Evolutionary conservation across 1,140 invertebrate species (phyloP).

Genomic region (Drosophila suzukii): DNA sequence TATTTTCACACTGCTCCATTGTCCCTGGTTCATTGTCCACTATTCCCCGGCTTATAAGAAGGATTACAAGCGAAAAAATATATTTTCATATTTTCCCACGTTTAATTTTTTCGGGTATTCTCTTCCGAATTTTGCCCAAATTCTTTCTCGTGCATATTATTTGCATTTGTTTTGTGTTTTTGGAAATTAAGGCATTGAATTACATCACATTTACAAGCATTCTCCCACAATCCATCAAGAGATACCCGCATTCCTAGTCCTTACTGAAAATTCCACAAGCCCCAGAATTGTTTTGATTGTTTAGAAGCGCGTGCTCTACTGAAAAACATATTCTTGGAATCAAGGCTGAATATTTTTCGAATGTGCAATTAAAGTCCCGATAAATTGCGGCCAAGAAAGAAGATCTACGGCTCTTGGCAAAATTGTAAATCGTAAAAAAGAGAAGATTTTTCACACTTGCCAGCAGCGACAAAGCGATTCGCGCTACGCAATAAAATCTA

Average conservation of each 20-base stretch:
- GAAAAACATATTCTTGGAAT: conserved; percentile 7
- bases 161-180: conserved; percentile 49
- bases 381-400: conserved; percentile 20
- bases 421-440: conserved; percentile 57
- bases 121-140: conserved; percentile 5
- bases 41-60: conserved; percentile 15
- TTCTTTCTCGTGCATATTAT: conserved; percentile 62
- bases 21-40: conserved; percentile 11
- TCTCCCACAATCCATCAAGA: conserved; percentile 59
- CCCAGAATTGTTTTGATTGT: conserved; percentile 24
- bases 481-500: conserved; percentile 76
- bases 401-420: neutral
- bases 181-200: conserved; percentile 73
- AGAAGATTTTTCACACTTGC: conserved; percentile 67
- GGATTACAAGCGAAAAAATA: conserved; percentile 52
- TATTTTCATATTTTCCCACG: conserved; percentile 79
- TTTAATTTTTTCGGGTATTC: conserved; percentile 10
- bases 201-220: conserved; percentile 45
- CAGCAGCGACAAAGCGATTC: conserved; percentile 63
- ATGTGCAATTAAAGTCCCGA: conserved; percentile 12
- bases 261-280: neutral
- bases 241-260: conserved; percentile 34
- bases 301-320: conserved; percentile 37
- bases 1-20: conserved; percentile 49
- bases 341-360: neutral